Percentiles rank a stretch among this genome's conserved stretches.
Conservation (phyloP, 2,797 vertebrate genomes). For the Clangula hyemalis region DNA sequence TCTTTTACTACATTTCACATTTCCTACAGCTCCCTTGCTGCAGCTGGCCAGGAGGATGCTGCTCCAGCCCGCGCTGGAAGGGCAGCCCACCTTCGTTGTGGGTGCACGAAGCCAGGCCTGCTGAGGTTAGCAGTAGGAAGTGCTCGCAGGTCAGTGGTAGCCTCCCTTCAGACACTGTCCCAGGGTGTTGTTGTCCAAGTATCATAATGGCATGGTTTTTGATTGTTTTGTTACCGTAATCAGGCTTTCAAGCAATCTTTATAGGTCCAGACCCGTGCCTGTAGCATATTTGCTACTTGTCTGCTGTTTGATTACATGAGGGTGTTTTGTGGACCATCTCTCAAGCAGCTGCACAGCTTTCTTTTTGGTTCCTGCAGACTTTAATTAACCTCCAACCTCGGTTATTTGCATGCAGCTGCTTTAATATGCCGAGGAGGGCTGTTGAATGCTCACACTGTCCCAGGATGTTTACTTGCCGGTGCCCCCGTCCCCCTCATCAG, state of each 20-base stretch:
- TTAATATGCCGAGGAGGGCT: neutral
- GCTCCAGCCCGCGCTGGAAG: neutral
- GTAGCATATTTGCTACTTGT: rapidly evolving
- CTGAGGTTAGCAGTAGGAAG: neutral
- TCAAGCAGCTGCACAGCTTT: neutral
- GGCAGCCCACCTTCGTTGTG: too few relatives aligned
- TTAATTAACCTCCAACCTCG: neutral
- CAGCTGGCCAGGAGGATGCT: neutral
- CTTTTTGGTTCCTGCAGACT: neutral
- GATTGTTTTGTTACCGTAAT: neutral
- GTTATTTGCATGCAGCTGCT: neutral
- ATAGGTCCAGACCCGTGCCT: neutral
- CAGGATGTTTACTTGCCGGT: neutral
- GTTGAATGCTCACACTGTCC: neutral
- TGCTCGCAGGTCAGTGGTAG: neutral
- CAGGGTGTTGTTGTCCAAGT: neutral
- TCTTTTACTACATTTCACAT: neutral
- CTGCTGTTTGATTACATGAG: rapidly evolving
- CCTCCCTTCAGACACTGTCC: neutral
- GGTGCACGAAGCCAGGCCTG: neutral
- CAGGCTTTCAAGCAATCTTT: neutral
- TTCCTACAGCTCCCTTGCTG: rapidly evolving
- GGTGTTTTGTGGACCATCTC: rapidly evolving
- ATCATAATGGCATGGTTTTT: neutral
- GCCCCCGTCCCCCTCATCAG: too few relatives aligned